Percentiles rank a stretch among this genome's conserved stretches.
phyloP scores from a whole-genome alignment of 2,888 invertebrate species.

The Nasonia oneida region DNA sequence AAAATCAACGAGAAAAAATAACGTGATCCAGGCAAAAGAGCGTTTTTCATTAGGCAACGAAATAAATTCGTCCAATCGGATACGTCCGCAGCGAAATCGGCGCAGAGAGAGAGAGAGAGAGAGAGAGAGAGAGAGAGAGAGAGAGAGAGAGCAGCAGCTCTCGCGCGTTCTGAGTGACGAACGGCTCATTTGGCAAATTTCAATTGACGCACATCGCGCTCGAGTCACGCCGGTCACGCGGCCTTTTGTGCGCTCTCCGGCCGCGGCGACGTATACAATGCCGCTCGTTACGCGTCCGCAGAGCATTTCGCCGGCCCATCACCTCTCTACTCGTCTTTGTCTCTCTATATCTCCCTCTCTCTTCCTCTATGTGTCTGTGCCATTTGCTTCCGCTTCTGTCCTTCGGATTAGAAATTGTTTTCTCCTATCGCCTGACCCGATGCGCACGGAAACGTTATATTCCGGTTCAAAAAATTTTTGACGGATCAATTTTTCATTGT shows the following conservation, averaged over 20 bases:
- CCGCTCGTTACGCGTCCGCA: constrained; percentile 44
- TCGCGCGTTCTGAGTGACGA: background rate
- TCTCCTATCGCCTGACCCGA: background rate
- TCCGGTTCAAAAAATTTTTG: background rate
- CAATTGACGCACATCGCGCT: constrained; percentile 45
- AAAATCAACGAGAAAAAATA: background rate
- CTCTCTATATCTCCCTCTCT: background rate
- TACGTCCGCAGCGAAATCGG: background rate
- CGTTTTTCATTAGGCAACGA: background rate
- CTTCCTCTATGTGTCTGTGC: background rate
- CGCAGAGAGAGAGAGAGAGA: background rate
- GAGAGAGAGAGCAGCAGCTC: background rate
- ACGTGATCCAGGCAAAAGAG: background rate
- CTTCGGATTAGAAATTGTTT: constrained; percentile 42
- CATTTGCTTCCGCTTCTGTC: constrained; percentile 2
- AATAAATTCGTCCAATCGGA: constrained; percentile 1
- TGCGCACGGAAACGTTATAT: background rate
- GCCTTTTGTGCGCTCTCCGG: constrained; percentile 42
- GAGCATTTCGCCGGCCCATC: constrained; percentile 16
- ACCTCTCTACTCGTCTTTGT: background rate
- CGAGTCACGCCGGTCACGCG: background rate
- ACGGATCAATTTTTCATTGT: background rate
- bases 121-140: background rate
- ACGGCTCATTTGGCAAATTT: constrained; percentile 47
- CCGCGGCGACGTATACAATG: constrained; percentile 44